Conservation (phyloP, 1,140 invertebrate genomes). For the Macrosteles quadrilineatus region DNA sequence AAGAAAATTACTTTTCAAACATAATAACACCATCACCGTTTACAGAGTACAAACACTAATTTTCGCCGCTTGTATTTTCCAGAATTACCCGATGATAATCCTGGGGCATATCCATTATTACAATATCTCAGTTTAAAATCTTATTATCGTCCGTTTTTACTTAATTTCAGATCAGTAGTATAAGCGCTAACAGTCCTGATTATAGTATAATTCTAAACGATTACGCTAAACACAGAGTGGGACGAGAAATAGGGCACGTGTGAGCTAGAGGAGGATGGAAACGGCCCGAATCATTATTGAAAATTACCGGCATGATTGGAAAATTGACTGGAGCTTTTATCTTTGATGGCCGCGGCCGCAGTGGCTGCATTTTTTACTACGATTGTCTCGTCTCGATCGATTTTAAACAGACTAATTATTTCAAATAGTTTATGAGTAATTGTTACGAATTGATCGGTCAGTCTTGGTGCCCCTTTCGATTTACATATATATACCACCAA, state of each 20-base stretch:
- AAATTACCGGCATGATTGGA: conserved; percentile 19
- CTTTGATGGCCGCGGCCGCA: conserved; percentile 4
- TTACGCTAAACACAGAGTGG: conserved; percentile 18
- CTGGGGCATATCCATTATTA: conserved; percentile 16
- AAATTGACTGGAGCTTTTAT: conserved; percentile 26
- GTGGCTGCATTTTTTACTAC: background rate
- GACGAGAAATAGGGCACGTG: background rate
- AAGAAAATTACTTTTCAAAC: conserved; percentile 27
- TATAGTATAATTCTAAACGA: conserved; percentile 23
- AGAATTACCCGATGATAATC: conserved; percentile 22
- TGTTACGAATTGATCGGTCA: conserved; percentile 4
- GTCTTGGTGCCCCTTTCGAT: background rate
- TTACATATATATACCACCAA: background rate
- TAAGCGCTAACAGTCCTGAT: conserved; percentile 21
- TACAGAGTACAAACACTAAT: conserved; percentile 25
- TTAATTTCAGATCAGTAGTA: conserved; percentile 23
- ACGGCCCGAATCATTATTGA: conserved; percentile 20
- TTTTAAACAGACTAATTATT: conserved; percentile 17
- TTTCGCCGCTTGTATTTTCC: conserved; percentile 21
- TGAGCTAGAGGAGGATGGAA: conserved; percentile 14
- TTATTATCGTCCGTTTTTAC: conserved; percentile 24
- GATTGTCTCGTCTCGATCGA: background rate
- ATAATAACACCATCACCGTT: conserved; percentile 20
- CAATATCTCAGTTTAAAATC: conserved; percentile 24
- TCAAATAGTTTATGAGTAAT: conserved; percentile 17